These are phyloP conservation scores for Scophthalmus maximus DNA, from an alignment of 2,113 vertebrate species.

Conservation along the genomic window DNA sequence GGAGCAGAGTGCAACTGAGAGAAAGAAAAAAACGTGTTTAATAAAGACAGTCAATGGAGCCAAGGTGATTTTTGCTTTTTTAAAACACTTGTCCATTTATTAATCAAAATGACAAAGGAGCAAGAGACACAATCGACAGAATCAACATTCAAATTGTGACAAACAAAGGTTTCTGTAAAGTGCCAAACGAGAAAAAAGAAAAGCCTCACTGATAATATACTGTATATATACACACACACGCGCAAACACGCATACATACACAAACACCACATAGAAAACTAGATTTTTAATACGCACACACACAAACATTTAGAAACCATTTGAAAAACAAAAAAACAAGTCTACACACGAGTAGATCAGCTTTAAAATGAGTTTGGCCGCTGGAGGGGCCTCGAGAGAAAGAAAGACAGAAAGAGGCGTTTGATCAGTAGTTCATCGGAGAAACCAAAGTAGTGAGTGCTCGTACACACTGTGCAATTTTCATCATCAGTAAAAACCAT, in stretches of 20 bases:
- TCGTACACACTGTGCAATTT: conserved; percentile 61
- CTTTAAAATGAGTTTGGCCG: conserved; percentile 33
- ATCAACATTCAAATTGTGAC: conserved; percentile 69
- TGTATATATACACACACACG: conserved; percentile 14
- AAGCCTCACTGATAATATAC: conserved; percentile 47
- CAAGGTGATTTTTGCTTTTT: background rate
- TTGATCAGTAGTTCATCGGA: conserved; percentile 74
- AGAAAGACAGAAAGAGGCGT: conserved; percentile 17
- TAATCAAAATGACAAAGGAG: conserved; percentile 54
- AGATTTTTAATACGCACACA: conserved; percentile 48
- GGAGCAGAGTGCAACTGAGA: background rate
- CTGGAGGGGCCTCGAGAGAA: conserved; percentile 8
- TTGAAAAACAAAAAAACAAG: conserved; percentile 47
- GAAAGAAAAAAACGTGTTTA: background rate
- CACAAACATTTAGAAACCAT: conserved; percentile 51
- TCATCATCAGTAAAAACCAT: background rate
- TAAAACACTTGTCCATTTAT: conserved; percentile 67
- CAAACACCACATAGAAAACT: conserved; percentile 66
- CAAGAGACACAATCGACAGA: conserved; percentile 47
- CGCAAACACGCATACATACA: conserved; percentile 23
- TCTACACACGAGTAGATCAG: conserved; percentile 26
- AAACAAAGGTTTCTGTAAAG: conserved; percentile 76
- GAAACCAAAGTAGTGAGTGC: conserved; percentile 43
- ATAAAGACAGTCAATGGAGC: background rate
- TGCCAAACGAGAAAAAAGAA: conserved; percentile 74